Percentiles rank a stretch among this genome's conserved stretches.
phyloP scores from a whole-genome alignment of 2,797 vertebrate species.

The Silurus aristotelis region DNA sequence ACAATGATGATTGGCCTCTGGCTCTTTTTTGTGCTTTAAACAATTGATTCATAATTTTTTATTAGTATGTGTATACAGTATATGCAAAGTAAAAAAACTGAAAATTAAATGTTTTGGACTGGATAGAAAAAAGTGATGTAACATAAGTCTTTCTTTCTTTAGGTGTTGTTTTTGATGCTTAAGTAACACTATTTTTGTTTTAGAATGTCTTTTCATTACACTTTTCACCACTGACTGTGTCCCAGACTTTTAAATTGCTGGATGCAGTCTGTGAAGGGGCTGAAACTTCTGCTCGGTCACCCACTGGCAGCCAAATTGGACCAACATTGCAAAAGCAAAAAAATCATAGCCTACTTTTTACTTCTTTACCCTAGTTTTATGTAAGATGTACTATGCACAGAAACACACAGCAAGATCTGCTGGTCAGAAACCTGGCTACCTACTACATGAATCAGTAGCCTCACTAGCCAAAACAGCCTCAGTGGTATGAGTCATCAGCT shows the following conservation, averaged over 20 bases:
- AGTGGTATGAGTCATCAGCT: constrained; percentile 22
- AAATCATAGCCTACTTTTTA: constrained; percentile 6
- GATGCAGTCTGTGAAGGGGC: constrained; percentile 2
- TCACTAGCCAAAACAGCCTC: constrained; percentile 18
- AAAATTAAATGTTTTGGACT: constrained; percentile 3
- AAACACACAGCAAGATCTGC: constrained; percentile 4
- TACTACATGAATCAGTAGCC: constrained; percentile 38
- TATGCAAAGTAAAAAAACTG: neutral
- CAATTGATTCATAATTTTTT: neutral
- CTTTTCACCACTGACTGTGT: constrained; percentile 25
- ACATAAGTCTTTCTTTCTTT: neutral
- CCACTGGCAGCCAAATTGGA: constrained; percentile 18
- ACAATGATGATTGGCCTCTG: neutral
- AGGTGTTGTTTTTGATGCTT: neutral
- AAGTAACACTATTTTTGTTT: neutral
- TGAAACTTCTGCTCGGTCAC: constrained; percentile 25
- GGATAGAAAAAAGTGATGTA: neutral
- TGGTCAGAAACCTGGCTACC: constrained; percentile 16
- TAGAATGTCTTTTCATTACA: constrained; percentile 6
- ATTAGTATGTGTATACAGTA: neutral
- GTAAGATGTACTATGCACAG: constrained; percentile 4
- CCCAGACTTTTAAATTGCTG: neutral
- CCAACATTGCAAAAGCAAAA: constrained; percentile 12
- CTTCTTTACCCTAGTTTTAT: constrained; percentile 17
- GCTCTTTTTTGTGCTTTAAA: neutral